Percentiles rank a stretch among this genome's conserved stretches.
Conservation (phyloP, 2,113 vertebrate genomes). For the Heliornis fulica region DNA sequence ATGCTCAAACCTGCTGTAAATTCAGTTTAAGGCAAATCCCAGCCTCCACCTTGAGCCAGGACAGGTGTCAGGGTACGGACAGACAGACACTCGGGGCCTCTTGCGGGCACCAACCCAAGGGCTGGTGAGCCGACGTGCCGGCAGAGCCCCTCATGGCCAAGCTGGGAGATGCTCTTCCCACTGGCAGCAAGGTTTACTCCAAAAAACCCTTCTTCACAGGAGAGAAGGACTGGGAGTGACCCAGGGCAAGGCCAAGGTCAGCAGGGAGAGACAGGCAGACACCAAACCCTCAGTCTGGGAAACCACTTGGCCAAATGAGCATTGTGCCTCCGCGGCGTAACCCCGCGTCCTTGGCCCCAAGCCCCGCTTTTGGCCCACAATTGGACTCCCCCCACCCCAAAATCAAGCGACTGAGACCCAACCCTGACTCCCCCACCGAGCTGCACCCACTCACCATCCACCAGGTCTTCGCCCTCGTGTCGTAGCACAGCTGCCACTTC, state of each 20-base stretch:
- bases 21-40: background rate
- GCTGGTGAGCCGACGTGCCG: background rate
- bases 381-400: background rate
- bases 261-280: background rate
- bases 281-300: background rate
- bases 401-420: accelerated
- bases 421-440: accelerated
- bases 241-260: background rate
- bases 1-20: background rate
- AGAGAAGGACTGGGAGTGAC: background rate
- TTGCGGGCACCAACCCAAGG: accelerated
- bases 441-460: slow-evolving; percentile 88
- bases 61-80: background rate
- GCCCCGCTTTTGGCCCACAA: accelerated
- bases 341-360: accelerated
- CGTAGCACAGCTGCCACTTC: slow-evolving; percentile 91
- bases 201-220: accelerated
- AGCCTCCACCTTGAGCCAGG: background rate
- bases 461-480: slow-evolving; percentile 87
- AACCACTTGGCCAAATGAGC: accelerated
- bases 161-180: background rate
- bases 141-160: background rate
- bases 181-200: background rate
- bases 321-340: accelerated
- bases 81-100: background rate